A percentile compares a stretch with the other conserved stretches of the same genome.
phyloP scores from a whole-genome alignment of 2,113 vertebrate genomes.

The Daphoenositta chrysoptera region DNA sequence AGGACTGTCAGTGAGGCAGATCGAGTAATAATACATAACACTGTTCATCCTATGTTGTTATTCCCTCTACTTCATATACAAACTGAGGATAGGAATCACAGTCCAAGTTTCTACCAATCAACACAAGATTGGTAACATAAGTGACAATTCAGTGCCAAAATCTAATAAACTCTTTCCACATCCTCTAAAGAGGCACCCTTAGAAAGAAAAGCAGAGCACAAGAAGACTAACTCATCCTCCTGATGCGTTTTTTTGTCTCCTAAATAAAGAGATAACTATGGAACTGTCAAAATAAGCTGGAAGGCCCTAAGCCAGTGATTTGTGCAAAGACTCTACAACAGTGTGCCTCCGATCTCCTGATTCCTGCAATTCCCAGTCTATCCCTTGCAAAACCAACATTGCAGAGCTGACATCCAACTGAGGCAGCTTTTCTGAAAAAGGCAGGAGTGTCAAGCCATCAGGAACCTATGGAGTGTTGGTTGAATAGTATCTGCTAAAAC shows the following conservation, averaged over 20 bases:
- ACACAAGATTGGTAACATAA: not conserved
- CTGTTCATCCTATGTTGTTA: not conserved
- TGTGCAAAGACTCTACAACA: not conserved
- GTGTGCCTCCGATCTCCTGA: not conserved
- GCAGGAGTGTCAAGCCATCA: not conserved
- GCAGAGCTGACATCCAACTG: not conserved
- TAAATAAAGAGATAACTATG: not conserved
- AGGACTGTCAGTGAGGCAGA: not conserved
- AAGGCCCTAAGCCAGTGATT: not conserved
- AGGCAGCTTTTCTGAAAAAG: not conserved
- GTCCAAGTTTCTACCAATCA: not conserved
- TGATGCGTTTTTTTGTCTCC: fast-evolving
- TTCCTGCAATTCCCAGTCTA: not conserved
- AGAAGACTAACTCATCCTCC: not conserved
- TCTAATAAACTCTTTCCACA: not conserved
- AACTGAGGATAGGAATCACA: not conserved
- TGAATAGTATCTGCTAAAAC: not conserved
- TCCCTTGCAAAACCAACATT: not conserved
- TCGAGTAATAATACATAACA: not conserved
- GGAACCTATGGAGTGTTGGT: not conserved
- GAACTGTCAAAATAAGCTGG: not conserved
- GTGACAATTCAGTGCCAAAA: not conserved
- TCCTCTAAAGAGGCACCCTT: not conserved
- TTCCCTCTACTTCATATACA: not conserved
- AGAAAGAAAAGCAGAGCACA: not conserved